A percentile compares a stretch with the other conserved stretches of the same genome.
These are phyloP conservation scores for Gorsachius magnificus DNA, from an alignment of 2,797 vertebrate genomes.

Conservation along the genomic window DNA sequence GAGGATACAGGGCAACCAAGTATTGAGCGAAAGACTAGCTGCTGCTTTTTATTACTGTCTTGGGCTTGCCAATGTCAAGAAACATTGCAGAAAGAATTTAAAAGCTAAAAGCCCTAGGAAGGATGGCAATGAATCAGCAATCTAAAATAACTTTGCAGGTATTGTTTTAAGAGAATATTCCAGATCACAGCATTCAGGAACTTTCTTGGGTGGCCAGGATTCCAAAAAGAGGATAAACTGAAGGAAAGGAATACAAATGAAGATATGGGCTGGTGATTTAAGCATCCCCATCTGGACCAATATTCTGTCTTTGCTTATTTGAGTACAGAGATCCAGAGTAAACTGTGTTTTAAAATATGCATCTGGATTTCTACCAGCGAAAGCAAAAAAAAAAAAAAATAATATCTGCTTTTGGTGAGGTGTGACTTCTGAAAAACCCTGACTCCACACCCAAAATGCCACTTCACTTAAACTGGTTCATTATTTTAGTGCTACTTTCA, in stretches of 20 bases:
- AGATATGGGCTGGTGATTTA: not conserved
- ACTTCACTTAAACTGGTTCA: not conserved
- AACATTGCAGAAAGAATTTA: not conserved
- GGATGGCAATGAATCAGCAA: not conserved
- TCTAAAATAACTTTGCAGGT: not conserved
- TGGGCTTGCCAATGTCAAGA: not conserved
- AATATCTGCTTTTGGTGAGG: not conserved
- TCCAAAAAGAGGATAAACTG: not conserved
- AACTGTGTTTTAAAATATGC: not conserved
- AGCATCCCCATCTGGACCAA: not conserved
- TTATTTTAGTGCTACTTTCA: not conserved
- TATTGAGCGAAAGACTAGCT: not conserved
- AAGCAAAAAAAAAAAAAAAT: not conserved
- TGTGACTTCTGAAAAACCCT: not conserved
- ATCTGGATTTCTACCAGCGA: constrained; percentile 5
- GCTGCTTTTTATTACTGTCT: not conserved
- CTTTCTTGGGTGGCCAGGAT: not conserved
- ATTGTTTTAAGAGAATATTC: not conserved
- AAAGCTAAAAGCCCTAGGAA: not conserved
- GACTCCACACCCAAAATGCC: not conserved
- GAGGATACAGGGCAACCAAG: not conserved
- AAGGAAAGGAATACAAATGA: not conserved
- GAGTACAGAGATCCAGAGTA: not conserved
- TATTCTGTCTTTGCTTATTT: not conserved
- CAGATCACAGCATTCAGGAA: not conserved